Evolutionary conservation across 2,797 vertebrate species (phyloP), one percentile per base, ranked within the genome.

Genomic region (Poeciliopsis infans): DNA sequence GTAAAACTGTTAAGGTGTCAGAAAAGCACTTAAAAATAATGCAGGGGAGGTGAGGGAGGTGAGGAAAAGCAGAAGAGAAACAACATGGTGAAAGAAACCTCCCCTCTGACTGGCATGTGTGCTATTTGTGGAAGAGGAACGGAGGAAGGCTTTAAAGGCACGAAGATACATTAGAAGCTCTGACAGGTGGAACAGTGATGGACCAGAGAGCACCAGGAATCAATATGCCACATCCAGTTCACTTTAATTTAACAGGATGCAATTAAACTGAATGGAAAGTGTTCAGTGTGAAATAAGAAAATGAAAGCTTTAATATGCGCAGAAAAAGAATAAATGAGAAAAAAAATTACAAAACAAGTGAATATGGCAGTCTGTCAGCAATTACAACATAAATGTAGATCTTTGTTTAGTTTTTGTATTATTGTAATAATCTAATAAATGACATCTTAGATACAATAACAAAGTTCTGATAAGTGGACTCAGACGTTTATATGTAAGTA

Each of bases 71-170:
- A 79, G 68, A 82, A 75, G 66, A 76, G 83, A 85, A 82, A 82
- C 72, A 76, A 61, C 59, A 23, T 15, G 57, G 51, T 75, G 47
- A 78, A 39, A 16, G 70, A 46, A 23, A 23, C 10, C 33, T 71
- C 2, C 59, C 53, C 4, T 20, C 69, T 74, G 75, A 55, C 66
- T 53, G 82, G 82, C 31, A 89, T 82, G 78, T 55, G 43, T 72
- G 80, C 81, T 87, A 91, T 92, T 87, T 89, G 82, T 87, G 82
- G 85, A 76, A 20, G 85, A 43, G 76, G 55, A 74, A 59, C 18
- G 28, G 46, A 7, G 75, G 5, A 78, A 39, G 23, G 33, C 43
- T 75, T 64, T 46, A 12, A 7, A 69, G 33, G 46, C 85, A 73
- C 28, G 51, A 59, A 39, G 55, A 80, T 70, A 15, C 57, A 79